Base-by-base conservation (phyloP, 2,888 invertebrate genomes). In the Philopedon plagiatum region DNA sequence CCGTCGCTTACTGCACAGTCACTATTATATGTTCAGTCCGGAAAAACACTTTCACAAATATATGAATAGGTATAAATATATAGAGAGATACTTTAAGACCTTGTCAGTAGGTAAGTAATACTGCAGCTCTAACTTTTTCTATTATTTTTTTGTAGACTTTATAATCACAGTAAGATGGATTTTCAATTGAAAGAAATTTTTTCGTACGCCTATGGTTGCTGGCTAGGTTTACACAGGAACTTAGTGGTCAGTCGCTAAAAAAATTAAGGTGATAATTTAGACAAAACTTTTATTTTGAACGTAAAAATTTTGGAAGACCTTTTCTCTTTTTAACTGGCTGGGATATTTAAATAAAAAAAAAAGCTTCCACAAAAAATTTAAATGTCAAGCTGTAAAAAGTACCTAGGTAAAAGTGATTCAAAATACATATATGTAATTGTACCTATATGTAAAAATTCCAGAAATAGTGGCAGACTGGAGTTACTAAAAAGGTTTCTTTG, bases 111-210 rank as follows among this genome's bases (percentile, higher is more conserved):
- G 26, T 29, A 44, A 1, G 7, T 51, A 54, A 54, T 54, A 54
- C 51, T 54, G 51, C 8, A 21, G 46, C 21, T 51, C 51, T 29
- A 23, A 23, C 7, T n/a, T 51, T 9, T 44, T 19, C 19, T 44
- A 23, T 15, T 51, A 13, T 11, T 49, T 26, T 19, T 8, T 26
- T 29, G 29, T 51, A 54, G 15, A 32, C 51, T 54, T 8, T 29
- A 13, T 26, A n/a, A 29, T 54, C 29, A 54, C 51, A 54, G 51
- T 29, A 54, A 49, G 13, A 49, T 26, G 26, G 51, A 54, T 54
- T 51, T 46, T 54, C 51, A 15, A 9, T 15, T 2, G 1, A 54
- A 29, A 29, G 2, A 5, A 46, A 2, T 15, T 29, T n/a, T n/a
- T 54, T 15, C 3, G 29, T 29, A 29, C 29, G 29, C 51, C 29